Conservation (phyloP, 2,888 invertebrate species). For the Bursaphelenchus okinawaensis region DNA sequence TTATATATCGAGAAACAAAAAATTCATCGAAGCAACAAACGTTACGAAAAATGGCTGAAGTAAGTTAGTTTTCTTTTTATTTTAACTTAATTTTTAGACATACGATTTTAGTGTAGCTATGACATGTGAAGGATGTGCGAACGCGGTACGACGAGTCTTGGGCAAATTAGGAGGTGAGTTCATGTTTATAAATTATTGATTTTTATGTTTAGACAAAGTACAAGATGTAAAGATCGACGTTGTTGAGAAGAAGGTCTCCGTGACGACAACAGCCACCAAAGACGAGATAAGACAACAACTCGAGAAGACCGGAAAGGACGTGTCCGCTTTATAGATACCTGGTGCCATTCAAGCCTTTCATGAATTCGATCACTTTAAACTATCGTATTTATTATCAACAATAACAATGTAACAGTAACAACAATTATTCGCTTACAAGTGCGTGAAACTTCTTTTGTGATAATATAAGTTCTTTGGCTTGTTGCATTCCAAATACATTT, state of each 20-base stretch:
- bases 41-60: conserved; percentile 10
- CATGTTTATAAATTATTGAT: not conserved
- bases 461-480: conserved; percentile 38
- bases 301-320: conserved; percentile 61
- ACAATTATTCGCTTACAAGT: conserved; percentile 41
- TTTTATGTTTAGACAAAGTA: conserved; percentile 45
- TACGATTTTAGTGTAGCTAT: conserved; percentile 82
- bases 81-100: conserved; percentile 57
- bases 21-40: too few relatives aligned
- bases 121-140: conserved; percentile 88
- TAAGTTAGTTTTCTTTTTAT: not conserved
- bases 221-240: conserved; percentile 58
- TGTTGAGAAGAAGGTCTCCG: conserved; percentile 56
- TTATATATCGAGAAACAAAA: too few relatives aligned
- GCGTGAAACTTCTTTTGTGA: conserved; percentile 43
- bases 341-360: conserved; percentile 1
- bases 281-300: conserved; percentile 58
- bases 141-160: conserved; percentile 78
- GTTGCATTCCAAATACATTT: conserved; percentile 45
- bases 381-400: conserved; percentile 18
- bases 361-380: not conserved
- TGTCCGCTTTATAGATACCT: conserved; percentile 16
- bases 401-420: conserved; percentile 19
- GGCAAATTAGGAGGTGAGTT: conserved; percentile 68
- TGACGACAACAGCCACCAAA: conserved; percentile 57